Evolutionary conservation across 2,113 vertebrate species (phyloP), one percentile per base, ranked within the genome.

Genomic region (Patagioenas fasciata): DNA sequence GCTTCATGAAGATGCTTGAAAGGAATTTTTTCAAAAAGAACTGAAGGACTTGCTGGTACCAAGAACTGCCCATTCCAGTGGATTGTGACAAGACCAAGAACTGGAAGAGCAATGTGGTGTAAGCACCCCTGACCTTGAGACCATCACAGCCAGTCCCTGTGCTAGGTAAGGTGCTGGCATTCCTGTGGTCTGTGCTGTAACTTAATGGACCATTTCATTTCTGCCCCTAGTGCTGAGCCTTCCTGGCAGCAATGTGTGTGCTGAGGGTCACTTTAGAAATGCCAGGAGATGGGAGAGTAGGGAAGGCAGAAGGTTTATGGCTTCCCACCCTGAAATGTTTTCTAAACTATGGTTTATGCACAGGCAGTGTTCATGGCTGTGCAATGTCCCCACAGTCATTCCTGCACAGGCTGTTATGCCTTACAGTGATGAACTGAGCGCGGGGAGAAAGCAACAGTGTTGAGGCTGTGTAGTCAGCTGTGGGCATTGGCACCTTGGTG

Each of bases 141-240:
- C 24, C 1, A 0, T 9, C 7, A 47, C 0, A 0, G 54, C 31
- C 5, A 9, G 42, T 20, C 20, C 3, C 2, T 51, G 61, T 15
- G 40, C 32, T 0, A 3, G 44, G 13, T 32, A 48, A 70, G 67
- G 16, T 47, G 57, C 38, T 61, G 70, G 17, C 64, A 44, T 86
- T 80, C 66, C 86, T 60, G 31, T 1, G 20, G 24, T 25, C 69
- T 53, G 36, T 40, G 56, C 80, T 73, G 71, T 11, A 66, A 56
- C 36, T 56, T 23, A 57, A 54, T 14, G 10, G 66, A 69, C 53
- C 61, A 2, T 93, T 92, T 86, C 83, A 2, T 93, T 92, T 86
- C 83, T 92, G 31, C 47, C 58, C 54, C 62, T 1, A 5, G 58
- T 8, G 1, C 38, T 0, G 0, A 47, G 36, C 36, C 58, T 62